These are phyloP conservation scores for Drosophila subquinaria DNA, from an alignment of 2,888 invertebrate genomes.

Conservation along the genomic window DNA sequence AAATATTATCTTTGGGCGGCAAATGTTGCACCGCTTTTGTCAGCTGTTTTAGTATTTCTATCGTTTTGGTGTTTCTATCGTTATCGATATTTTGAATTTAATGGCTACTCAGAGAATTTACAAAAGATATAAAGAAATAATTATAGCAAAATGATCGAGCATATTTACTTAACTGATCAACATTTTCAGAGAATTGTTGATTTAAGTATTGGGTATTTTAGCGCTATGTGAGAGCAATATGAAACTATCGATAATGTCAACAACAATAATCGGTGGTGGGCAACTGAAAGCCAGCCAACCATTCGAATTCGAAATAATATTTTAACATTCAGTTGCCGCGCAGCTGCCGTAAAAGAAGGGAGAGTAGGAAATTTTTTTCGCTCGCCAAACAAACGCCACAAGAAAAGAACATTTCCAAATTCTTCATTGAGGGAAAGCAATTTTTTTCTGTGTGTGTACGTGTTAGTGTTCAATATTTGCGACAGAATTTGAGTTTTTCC, in stretches of 20 bases:
- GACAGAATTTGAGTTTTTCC: constrained; percentile 50
- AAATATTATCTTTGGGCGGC: constrained; percentile 10
- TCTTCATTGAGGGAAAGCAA: constrained; percentile 70
- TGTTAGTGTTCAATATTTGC: constrained; percentile 60
- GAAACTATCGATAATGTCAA: constrained; percentile 43
- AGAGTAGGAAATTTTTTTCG: constrained; percentile 65
- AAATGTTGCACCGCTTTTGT: not conserved
- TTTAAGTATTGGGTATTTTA: not conserved
- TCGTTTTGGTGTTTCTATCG: constrained; percentile 14
- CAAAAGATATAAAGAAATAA: not conserved
- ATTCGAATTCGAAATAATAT: constrained; percentile 63
- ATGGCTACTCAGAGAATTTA: not conserved
- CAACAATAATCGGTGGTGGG: constrained; percentile 46
- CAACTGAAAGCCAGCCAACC: constrained; percentile 45
- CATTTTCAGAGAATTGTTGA: not conserved
- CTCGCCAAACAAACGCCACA: constrained; percentile 60
- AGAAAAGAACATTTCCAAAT: constrained; percentile 74
- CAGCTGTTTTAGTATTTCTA: constrained; percentile 39
- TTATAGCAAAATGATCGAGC: too few species aligned
- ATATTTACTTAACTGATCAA: not conserved
- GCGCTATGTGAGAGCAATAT: not conserved
- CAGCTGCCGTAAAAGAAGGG: constrained; percentile 72
- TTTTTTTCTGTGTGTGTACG: constrained; percentile 79
- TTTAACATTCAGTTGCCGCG: constrained; percentile 74
- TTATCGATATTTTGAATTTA: constrained; percentile 2